Conservation (phyloP, 37 sponge, comb jelly and placozoan species). For the Haliclona indistincta region DNA sequence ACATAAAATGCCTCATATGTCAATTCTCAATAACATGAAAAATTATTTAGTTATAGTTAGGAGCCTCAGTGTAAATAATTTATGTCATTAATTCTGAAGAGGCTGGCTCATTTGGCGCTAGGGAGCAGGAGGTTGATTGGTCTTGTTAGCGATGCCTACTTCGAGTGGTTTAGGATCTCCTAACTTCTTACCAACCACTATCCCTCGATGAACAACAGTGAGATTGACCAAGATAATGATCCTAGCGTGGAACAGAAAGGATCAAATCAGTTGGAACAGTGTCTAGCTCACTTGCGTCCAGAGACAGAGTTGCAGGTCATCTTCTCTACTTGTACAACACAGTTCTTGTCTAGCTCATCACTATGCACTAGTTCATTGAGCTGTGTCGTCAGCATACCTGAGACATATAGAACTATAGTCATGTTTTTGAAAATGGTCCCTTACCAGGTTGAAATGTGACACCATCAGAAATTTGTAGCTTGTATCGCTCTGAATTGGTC, state of each 20-base stretch:
- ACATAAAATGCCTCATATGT: too few relatives aligned
- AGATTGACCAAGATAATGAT: conserved; percentile 71
- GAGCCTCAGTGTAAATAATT: too few relatives aligned
- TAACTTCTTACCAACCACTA: conserved; percentile 30
- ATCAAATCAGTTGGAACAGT: background rate
- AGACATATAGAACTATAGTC: background rate
- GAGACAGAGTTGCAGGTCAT: conserved; percentile 69
- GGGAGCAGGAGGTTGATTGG: conserved; percentile 5
- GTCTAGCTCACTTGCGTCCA: conserved; percentile 66
- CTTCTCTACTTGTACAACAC: conserved; percentile 51
- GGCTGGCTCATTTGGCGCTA: background rate
- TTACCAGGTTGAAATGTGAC: conserved; percentile 51
- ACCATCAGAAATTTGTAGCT: conserved; percentile 72
- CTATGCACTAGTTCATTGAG: conserved; percentile 40
- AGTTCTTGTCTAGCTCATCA: conserved; percentile 56
- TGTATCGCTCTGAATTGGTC: conserved; percentile 23
- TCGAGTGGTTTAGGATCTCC: conserved; percentile 65
- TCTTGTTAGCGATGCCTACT: conserved; percentile 3
- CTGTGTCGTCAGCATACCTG: conserved; percentile 87
- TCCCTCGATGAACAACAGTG: conserved; percentile 41
- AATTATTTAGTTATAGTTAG: too few relatives aligned
- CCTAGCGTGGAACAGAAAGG: conserved; percentile 16
- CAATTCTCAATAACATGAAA: too few relatives aligned
- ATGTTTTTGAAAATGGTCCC: background rate
- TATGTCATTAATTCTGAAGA: too few relatives aligned